These are phyloP conservation scores for Metaphire vulgaris DNA, from an alignment of 1,140 invertebrate genomes.

Conservation along the genomic window DNA sequence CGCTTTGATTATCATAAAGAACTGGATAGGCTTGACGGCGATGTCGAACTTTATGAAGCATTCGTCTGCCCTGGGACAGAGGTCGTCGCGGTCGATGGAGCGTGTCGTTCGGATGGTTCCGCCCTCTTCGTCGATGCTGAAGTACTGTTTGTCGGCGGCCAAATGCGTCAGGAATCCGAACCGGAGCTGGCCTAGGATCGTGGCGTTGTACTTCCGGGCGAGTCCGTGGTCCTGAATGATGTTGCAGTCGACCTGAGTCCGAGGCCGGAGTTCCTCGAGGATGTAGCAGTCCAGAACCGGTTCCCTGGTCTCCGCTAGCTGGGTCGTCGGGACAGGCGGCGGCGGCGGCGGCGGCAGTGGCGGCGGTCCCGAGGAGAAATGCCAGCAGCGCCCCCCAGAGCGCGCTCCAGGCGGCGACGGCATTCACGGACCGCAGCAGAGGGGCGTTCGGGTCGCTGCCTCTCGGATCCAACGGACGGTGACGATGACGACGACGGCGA, in stretches of 20 bases:
- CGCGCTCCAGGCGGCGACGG: too few relatives aligned
- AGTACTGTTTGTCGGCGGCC: slow-evolving; percentile 7
- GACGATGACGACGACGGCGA: too few relatives aligned
- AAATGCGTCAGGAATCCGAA: slow-evolving; percentile 21
- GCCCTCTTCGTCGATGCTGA: slow-evolving; percentile 18
- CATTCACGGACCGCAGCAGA: neutral
- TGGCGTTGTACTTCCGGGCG: neutral
- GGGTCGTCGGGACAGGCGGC: neutral
- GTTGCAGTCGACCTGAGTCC: slow-evolving; percentile 8
- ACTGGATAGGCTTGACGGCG: slow-evolving; percentile 19
- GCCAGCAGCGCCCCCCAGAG: too few relatives aligned
- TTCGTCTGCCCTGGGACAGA: neutral
- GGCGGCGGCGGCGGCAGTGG: neutral
- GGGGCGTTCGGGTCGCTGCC: too few relatives aligned
- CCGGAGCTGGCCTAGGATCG: neutral
- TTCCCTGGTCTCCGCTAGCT: neutral
- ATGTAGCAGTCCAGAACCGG: neutral
- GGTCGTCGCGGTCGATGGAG: slow-evolving; percentile 10
- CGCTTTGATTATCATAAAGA: slow-evolving; percentile 14
- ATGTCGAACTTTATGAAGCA: slow-evolving; percentile 25
- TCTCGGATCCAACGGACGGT: too few relatives aligned
- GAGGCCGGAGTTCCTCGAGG: neutral
- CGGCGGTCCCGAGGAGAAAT: too few relatives aligned
- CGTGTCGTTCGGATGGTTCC: slow-evolving; percentile 11
- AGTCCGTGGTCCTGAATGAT: slow-evolving; percentile 14